Evolutionary conservation across 2,113 vertebrate genomes (phyloP).

Genomic region (Phyllostomus hastatus): DNA sequence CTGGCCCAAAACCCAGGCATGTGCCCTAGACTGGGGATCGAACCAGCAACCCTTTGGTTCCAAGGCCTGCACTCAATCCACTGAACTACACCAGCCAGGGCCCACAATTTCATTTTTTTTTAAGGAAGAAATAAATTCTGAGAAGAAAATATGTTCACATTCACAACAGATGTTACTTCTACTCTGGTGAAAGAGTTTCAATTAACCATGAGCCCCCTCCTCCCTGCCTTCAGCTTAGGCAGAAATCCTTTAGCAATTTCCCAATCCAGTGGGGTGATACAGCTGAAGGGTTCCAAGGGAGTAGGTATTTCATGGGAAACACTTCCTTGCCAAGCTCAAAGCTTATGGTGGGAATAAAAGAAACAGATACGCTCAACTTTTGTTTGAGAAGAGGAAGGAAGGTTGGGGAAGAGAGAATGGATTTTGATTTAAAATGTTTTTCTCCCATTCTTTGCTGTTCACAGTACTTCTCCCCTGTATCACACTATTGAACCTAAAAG

Average conservation of each 20-base stretch:
- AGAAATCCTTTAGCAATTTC: slow-evolving; percentile 2
- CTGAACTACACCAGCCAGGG: no score
- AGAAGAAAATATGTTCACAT: background rate
- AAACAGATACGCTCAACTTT: background rate
- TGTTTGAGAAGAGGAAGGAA: background rate
- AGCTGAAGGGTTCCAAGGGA: background rate
- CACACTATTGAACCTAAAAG: background rate
- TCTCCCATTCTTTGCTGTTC: background rate
- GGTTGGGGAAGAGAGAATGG: background rate
- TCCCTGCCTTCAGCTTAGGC: background rate
- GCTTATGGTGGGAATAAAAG: background rate
- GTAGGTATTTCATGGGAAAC: background rate
- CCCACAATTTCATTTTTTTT: no score
- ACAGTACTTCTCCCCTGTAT: background rate
- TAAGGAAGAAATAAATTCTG: background rate
- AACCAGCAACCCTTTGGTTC: no score
- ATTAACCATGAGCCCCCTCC: background rate
- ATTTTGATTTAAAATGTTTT: background rate
- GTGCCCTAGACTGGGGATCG: no score
- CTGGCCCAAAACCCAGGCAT: no score
- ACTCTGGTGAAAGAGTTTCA: background rate
- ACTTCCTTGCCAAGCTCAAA: background rate
- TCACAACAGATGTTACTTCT: background rate
- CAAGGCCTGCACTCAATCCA: no score
- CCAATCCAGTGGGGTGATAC: background rate